Conservation (phyloP, 2,888 invertebrate species). For the Heteromurus nitidus region DNA sequence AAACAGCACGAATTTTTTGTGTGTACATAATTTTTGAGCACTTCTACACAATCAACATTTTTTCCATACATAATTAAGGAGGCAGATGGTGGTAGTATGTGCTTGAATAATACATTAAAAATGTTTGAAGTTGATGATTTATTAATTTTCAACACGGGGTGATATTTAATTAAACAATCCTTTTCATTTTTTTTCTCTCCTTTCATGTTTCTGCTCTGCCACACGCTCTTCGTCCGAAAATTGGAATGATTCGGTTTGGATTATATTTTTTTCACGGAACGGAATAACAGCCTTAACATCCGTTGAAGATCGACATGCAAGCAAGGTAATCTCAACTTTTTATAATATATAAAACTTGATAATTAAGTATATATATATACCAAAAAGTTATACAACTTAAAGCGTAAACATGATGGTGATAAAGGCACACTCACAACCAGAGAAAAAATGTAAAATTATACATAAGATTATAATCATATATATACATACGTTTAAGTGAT, state of each 20-base stretch:
- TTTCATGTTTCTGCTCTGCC: conserved; percentile 54
- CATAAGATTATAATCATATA: too few species aligned
- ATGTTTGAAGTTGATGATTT: too few species aligned
- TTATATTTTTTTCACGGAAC: not conserved
- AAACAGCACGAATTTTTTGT: too few species aligned
- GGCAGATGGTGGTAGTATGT: too few species aligned
- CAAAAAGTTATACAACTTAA: not conserved
- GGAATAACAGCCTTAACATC: conserved; percentile 69
- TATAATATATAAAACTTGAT: conserved; percentile 1
- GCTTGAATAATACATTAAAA: too few species aligned
- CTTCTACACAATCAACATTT: too few species aligned
- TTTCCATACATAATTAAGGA: too few species aligned
- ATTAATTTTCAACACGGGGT: too few species aligned
- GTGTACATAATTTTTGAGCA: too few species aligned
- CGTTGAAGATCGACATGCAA: conserved; percentile 72
- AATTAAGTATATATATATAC: not conserved
- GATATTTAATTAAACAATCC: conserved; percentile 2
- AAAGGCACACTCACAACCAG: not conserved
- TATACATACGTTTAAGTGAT: too few species aligned
- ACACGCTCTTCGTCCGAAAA: conserved; percentile 23
- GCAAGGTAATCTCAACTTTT: conserved; percentile 68
- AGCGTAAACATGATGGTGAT: too few species aligned
- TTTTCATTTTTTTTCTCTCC: conserved; percentile 39
- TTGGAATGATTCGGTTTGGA: not conserved
- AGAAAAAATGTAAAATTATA: not conserved